These are phyloP conservation scores for Isichthys henryi DNA, from an alignment of 2,113 vertebrate genomes.

Conservation along the genomic window DNA sequence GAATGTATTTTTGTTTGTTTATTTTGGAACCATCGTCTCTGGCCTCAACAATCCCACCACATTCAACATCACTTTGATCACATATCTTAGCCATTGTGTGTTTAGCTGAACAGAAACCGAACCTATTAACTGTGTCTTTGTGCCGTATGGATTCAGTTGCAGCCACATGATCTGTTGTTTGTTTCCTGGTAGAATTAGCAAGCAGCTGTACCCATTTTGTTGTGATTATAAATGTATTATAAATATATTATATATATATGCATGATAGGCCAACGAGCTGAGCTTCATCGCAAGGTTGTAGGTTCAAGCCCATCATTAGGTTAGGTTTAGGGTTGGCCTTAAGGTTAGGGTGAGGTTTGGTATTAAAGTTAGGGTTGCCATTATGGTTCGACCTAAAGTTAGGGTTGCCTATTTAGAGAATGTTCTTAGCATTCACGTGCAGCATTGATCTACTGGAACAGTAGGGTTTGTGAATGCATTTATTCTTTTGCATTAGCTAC, in stretches of 20 bases:
- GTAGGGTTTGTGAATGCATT: neutral
- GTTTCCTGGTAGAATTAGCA: constrained; percentile 15
- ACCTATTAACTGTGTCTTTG: neutral
- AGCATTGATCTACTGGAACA: neutral
- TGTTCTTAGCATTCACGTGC: neutral
- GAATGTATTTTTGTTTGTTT: neutral
- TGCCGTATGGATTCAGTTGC: neutral
- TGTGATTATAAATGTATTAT: too few species aligned
- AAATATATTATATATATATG: neutral
- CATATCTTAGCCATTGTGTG: neutral
- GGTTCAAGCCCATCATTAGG: neutral
- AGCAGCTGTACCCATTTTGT: neutral
- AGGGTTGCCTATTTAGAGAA: neutral
- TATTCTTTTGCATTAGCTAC: neutral
- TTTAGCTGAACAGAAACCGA: neutral
- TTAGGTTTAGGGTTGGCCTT: neutral
- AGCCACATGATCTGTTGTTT: neutral
- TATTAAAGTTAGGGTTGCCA: neutral
- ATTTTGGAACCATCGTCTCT: neutral
- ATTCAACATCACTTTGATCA: neutral
- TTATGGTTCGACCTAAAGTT: neutral
- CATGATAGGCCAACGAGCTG: neutral
- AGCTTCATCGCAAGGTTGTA: neutral
- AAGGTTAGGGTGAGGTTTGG: neutral
- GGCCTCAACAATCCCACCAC: neutral